Evolutionary conservation across 2,797 vertebrate genomes (phyloP), one percentile per base, ranked within the genome.

Genomic region (Pogonophryne albipinna): DNA sequence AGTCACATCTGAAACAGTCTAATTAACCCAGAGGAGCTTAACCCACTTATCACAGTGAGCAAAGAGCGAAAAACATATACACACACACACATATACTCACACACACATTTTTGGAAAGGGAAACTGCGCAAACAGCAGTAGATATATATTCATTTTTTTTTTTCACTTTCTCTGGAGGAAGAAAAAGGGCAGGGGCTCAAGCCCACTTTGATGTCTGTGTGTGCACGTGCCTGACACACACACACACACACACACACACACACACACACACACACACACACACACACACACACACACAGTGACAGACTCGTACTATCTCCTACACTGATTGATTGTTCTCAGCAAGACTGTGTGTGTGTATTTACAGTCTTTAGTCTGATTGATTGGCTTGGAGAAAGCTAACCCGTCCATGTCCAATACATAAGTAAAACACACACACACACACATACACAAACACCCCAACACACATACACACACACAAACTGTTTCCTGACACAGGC

Each of bases 11-110:
- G 85, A 95, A 96, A 96, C 91, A 91, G 89, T 89, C 71, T 94
- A 94, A 95, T 96, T 95, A 96, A 94, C 92, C 95, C 92, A 95
- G 90, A 89, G 90, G 87, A 94, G 87, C 87, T 94, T 93, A 94
- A 92, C 45, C 60, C 80, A 94, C 91, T 95, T 95, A 94, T 92
- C 93, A 87, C 79, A 87, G 86, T 79, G 86, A 81, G 73, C 78
- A 85, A 77, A 87, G 76, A 80, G 79, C 12, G 56, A 83, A 66
- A 87, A 42, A 84, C 78, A 79, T 7, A 78, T n/a, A 75, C 63
- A 80, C 27, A 79, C 50, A 79, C 44, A 66, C 27, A 74, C 6
- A 82, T 13, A 72, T 8, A 38, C 34, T 9, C 34, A 38, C 34
- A 38, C 34, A 38, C 34, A 38, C 34, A 27, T 4, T 27, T 4